phyloP scores from a whole-genome alignment of 2,113 vertebrate species.

The Boleophthalmus pectinirostris region DNA sequence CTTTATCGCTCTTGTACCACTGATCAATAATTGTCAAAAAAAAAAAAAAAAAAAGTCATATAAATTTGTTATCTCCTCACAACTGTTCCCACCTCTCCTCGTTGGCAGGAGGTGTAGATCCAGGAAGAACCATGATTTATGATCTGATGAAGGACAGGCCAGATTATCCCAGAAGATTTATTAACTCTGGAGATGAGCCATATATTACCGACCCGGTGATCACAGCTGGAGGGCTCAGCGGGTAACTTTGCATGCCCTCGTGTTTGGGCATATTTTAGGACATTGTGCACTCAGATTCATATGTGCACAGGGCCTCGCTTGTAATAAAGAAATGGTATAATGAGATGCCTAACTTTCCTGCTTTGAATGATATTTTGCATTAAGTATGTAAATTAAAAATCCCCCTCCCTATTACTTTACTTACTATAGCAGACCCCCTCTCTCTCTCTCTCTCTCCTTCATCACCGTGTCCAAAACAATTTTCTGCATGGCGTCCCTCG shows the following conservation, averaged over 20 bases:
- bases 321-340: constrained; percentile 71
- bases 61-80: not conserved
- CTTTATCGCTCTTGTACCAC: not conserved
- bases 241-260: constrained; percentile 38
- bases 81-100: constrained; percentile 20
- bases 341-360: constrained; percentile 76
- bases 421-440: constrained; percentile 45
- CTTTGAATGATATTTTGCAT: constrained; percentile 78
- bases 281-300: constrained; percentile 52
- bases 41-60: not conserved
- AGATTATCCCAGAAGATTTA: constrained; percentile 62
- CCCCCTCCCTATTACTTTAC: constrained; percentile 20
- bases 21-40: not conserved
- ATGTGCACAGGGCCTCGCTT: constrained; percentile 50
- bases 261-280: constrained; percentile 45
- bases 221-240: constrained; percentile 50
- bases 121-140: constrained; percentile 51
- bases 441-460: constrained; percentile 37
- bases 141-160: constrained; percentile 51
- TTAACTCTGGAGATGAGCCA: constrained; percentile 47
- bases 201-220: constrained; percentile 52
- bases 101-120: constrained; percentile 7
- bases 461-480: constrained; percentile 80
- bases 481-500: constrained; percentile 79
- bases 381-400: constrained; percentile 81